Conservation (phyloP, 2,113 vertebrate species). For the Scomber scombrus region DNA sequence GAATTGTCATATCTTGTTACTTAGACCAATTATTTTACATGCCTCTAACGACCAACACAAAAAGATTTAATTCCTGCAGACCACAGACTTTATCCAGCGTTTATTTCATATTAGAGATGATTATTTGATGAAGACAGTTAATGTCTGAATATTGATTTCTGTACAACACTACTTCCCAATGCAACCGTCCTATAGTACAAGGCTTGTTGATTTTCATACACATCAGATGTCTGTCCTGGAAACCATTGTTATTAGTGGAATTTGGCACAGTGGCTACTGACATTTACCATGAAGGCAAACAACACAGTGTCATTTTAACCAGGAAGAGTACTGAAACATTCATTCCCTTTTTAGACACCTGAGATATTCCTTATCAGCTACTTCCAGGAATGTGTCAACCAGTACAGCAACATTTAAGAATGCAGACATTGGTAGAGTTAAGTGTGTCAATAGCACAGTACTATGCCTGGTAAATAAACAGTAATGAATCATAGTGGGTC, state of each 20-base stretch:
- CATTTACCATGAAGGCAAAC: constrained; percentile 18
- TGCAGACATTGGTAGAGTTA: constrained; percentile 6
- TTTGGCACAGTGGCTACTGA: constrained; percentile 10
- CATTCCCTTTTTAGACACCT: constrained; percentile 44
- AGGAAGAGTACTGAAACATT: constrained; percentile 9
- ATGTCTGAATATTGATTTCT: constrained; percentile 33
- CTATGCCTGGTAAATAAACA: background rate
- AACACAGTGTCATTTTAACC: background rate
- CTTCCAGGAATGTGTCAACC: background rate
- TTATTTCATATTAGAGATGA: constrained; percentile 59
- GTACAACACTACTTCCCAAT: background rate
- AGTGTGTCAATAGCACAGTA: background rate
- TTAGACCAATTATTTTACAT: background rate
- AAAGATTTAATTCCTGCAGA: background rate
- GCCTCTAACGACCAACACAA: background rate
- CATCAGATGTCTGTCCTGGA: background rate
- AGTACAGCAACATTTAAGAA: background rate
- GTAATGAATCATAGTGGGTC: background rate
- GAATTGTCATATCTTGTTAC: background rate
- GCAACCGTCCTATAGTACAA: constrained; percentile 15
- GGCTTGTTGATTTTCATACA: constrained; percentile 14
- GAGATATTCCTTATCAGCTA: constrained; percentile 12
- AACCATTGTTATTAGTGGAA: constrained; percentile 8
- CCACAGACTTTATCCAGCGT: constrained; percentile 28
- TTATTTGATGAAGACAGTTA: constrained; percentile 30